phyloP scores from a whole-genome alignment of 2,888 invertebrate species.

The Hyalella azteca region DNA sequence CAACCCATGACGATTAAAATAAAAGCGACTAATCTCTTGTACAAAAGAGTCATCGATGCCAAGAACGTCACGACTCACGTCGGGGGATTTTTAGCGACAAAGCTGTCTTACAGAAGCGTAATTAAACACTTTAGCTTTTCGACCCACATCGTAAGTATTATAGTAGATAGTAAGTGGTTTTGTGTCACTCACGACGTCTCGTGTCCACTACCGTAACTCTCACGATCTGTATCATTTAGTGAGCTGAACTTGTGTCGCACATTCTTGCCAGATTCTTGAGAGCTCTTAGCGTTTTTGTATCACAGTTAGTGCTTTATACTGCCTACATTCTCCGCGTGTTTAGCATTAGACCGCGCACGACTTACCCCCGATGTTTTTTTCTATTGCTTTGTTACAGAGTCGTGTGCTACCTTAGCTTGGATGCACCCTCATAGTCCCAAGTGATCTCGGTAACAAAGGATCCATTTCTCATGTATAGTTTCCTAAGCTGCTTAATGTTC shows the following conservation, averaged over 20 bases:
- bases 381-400: not conserved
- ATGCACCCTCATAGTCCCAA: too few species aligned
- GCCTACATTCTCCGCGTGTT: conserved; percentile 2
- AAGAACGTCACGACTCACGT: too few species aligned
- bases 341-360: conserved; percentile 1
- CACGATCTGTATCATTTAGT: not conserved
- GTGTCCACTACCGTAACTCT: not conserved
- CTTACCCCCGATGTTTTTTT: not conserved
- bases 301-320: conserved; percentile 28
- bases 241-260: not conserved
- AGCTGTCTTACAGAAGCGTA: too few species aligned
- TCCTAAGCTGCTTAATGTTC: too few species aligned
- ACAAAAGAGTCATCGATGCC: too few species aligned
- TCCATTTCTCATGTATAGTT: too few species aligned
- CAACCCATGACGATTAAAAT: too few species aligned
- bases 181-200: not conserved
- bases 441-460: too few species aligned
- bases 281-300: conserved; percentile 33
- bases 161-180: not conserved
- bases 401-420: too few species aligned
- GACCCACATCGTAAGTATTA: not conserved
- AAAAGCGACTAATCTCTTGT: too few species aligned
- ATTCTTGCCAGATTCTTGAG: not conserved
- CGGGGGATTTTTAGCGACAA: too few species aligned
- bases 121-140: too few species aligned